A percentile compares a stretch with the other conserved stretches of the same genome.
Evolutionary conservation across 1,140 invertebrate species (phyloP).

Genomic region (Kradibia gibbosae): DNA sequence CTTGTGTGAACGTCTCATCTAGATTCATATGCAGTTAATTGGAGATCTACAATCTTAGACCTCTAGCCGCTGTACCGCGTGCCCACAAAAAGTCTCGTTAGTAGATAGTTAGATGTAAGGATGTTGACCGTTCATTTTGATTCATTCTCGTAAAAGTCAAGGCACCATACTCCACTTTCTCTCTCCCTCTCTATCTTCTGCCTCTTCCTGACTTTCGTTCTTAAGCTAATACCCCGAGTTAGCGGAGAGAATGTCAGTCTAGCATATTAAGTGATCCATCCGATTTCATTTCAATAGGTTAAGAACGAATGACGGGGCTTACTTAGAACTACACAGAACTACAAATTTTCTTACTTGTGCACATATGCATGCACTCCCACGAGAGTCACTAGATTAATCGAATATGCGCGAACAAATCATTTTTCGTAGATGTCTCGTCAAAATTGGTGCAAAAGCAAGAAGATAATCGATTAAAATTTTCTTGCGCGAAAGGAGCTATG

Average conservation of each 20-base stretch:
- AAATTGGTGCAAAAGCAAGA: neutral
- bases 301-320: slow-evolving; percentile 58
- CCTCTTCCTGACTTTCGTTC: neutral
- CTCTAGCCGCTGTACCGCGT: neutral
- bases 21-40: no score
- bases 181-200: slow-evolving; percentile 41
- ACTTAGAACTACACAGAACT: neutral
- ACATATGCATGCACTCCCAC: neutral
- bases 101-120: slow-evolving; percentile 38
- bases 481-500: neutral
- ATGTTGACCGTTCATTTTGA: slow-evolving; percentile 62
- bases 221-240: slow-evolving; percentile 58
- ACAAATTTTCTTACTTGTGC: neutral
- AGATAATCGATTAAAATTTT: neutral
- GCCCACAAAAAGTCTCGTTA: slow-evolving; percentile 16
- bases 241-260: slow-evolving; percentile 58
- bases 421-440: neutral
- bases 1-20: no score
- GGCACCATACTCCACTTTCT: neutral
- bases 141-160: neutral
- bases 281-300: slow-evolving; percentile 65
- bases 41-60: no score
- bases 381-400: neutral
- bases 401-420: slow-evolving; percentile 13
- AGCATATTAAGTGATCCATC: slow-evolving; percentile 63